A percentile compares a stretch with the other conserved stretches of the same genome.
Conservation (phyloP, 2,888 invertebrate genomes). For the Drosophila affinis region DNA sequence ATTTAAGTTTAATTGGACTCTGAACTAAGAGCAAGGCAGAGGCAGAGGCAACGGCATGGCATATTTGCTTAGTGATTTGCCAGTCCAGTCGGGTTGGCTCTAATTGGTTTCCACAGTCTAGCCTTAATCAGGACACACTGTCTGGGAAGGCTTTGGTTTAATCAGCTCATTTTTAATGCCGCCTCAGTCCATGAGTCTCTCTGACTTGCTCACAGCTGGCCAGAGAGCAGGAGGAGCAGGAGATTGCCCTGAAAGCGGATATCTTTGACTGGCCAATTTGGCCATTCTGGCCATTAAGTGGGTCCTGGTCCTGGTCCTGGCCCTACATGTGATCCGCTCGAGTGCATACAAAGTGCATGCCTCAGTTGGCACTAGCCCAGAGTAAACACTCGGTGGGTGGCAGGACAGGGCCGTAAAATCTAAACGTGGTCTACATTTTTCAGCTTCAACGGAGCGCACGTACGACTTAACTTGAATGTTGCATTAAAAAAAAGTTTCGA, state of each 20-base stretch:
- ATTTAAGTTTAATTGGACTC: conserved; percentile 69
- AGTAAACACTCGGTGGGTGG: conserved; percentile 31
- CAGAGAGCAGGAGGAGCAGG: not conserved
- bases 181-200: not conserved
- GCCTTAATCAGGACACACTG: conserved; percentile 42
- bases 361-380: conserved; percentile 28
- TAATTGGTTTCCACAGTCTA: conserved; percentile 30
- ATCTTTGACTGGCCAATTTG: conserved; percentile 38
- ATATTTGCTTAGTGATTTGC: conserved; percentile 50
- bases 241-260: not conserved
- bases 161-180: conserved; percentile 39
- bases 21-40: conserved; percentile 10
- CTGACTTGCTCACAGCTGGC: conserved; percentile 12
- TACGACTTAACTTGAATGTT: conserved; percentile 63
- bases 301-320: conserved; percentile 29
- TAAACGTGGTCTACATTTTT: conserved; percentile 65
- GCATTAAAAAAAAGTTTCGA: conserved; percentile 72
- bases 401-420: conserved; percentile 49
- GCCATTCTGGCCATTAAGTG: conserved; percentile 51
- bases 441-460: conserved; percentile 58
- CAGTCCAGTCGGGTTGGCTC: conserved; percentile 11
- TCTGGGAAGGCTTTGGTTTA: conserved; percentile 21
- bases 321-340: conserved; percentile 50
- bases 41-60: conserved; percentile 4
- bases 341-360: conserved; percentile 58